Base-by-base conservation (phyloP, 2,888 invertebrate species). In the Exocentrus adspersus region DNA sequence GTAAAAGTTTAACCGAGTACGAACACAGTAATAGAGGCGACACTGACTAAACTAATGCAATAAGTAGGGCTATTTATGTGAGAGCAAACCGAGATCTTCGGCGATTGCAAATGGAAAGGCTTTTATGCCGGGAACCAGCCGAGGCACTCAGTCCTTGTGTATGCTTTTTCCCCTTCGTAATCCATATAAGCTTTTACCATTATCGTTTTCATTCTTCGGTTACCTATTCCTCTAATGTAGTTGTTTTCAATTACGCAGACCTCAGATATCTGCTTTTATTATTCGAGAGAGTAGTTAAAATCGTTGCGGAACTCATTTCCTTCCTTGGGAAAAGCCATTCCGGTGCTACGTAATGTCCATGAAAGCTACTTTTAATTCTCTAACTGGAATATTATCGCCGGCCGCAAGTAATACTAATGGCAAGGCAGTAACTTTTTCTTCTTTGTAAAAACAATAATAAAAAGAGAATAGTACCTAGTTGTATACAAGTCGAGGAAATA, bases 31-130 rank as follows among this genome's bases (percentile, higher is more conserved):
- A 56, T 45, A 45, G 28, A 58, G 45, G 60, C 74, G 75, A 75
- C 76, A 76, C 72, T 75, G 77, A 76, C 74, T 76, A 72, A 77
- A 77, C 77, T 77, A 77, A 76, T 75, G 75, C 76, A 75, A 75
- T 76, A 77, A 75, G 77, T 76, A 75, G 75, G 71, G 72, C 77
- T 77, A 77, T 77, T 77, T 77, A 76, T 76, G 77, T 77, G 72
- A 75, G 74, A 77, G 77, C 77, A 77, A 77, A 77, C 74, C 74
- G 75, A 76, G 77, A 76, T 77, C 77, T 75, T 73, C 71, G 75
- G 69, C 74, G 72, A 75, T 73, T 70, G 73, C 72, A 71, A 75
- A 75, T 74, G 77, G 77, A 66, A 75, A 77, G 73, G 77, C 78
- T 79, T 78, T 79, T 78, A 78, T 76, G 74, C 74, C 56, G 69